Conservation (phyloP, 2,888 invertebrate genomes). For the Anagyrus pseudococci region DNA sequence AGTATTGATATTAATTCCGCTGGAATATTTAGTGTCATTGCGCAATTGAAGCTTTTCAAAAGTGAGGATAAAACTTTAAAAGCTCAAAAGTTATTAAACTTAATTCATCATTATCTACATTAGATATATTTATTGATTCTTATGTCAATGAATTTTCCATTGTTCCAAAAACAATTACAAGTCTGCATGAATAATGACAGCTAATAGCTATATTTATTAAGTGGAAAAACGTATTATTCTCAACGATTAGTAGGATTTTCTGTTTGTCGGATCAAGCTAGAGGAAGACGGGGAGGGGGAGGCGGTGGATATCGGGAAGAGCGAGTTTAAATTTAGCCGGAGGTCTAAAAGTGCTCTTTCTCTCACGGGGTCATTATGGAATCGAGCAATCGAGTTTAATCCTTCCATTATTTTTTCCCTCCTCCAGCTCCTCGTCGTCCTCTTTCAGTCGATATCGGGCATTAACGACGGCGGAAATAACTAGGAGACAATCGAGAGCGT, state of each 20-base stretch:
- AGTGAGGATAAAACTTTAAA: too few relatives aligned
- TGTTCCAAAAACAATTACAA: too few relatives aligned
- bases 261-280: too few relatives aligned
- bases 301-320: slow-evolving; percentile 11
- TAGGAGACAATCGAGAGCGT: slow-evolving; percentile 40
- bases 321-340: slow-evolving; percentile 23
- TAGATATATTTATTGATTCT: too few relatives aligned
- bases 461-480: slow-evolving; percentile 42
- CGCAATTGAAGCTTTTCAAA: too few relatives aligned
- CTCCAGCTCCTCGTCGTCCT: neutral
- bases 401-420: slow-evolving; percentile 23
- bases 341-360: slow-evolving; percentile 3
- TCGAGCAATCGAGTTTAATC: slow-evolving; percentile 33
- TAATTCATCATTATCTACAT: too few relatives aligned
- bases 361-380: slow-evolving; percentile 25
- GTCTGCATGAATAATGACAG: too few relatives aligned
- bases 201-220: too few relatives aligned
- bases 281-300: neutral
- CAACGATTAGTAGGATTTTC: slow-evolving; percentile 19
- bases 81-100: too few relatives aligned
- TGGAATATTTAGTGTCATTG: too few relatives aligned
- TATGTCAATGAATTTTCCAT: too few relatives aligned
- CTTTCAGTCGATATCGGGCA: slow-evolving; percentile 42
- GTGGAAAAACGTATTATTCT: slow-evolving; percentile 37
- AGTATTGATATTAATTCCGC: too few relatives aligned